Base-by-base conservation (phyloP, 2,113 vertebrate species). In the Myodes glareolus region DNA sequence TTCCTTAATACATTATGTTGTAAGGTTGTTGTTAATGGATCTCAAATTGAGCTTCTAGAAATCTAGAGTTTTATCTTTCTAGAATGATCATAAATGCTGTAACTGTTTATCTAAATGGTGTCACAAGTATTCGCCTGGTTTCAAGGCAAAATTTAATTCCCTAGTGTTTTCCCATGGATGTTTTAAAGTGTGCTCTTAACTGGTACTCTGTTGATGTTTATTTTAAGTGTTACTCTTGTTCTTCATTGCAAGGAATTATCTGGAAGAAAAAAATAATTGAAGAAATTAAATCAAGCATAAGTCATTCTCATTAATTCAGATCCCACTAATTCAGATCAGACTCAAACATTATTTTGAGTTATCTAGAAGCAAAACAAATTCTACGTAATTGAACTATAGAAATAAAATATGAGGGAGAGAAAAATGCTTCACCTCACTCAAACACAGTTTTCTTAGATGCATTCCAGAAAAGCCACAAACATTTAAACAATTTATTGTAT, bases 161-260 rank as follows among this genome's bases (percentile, higher is more conserved):
- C 68, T 95, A 78, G 52, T 94, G 93, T 88, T 85, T 33, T 89
- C 55, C 96, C 84, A 96, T 93, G 90, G 94, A 96, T 96, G 97
- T 97, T 89, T 80, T 84, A 81, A 95, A 75, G 61, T 84, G 45
- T 86, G 19, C 52, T 87, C 29, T 52, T 67, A 95, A 76, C 36
- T 58, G 72, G 27, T 2, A 1, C n/a, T 89, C 36, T 42, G 92
- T 84, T 75, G 19, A 78, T 90, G 73, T 84, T 90, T 92, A 92
- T 97, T 97, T 97, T 94, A 93, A 96, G 87, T 94, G 81, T 95
- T 96, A 80, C 47, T 82, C 95, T 92, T 96, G 61, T 88, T 96
- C 61, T 90, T 96, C 68, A 84, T 97, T 92, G 73, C 1, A 33
- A 92, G 67, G 95, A 96, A 96, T 96, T 96, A 96, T 94, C 82